A percentile compares a stretch with the other conserved stretches of the same genome.
Evolutionary conservation across 2,888 invertebrate genomes (phyloP).

Genomic region (Teleogryllus oceanicus): DNA sequence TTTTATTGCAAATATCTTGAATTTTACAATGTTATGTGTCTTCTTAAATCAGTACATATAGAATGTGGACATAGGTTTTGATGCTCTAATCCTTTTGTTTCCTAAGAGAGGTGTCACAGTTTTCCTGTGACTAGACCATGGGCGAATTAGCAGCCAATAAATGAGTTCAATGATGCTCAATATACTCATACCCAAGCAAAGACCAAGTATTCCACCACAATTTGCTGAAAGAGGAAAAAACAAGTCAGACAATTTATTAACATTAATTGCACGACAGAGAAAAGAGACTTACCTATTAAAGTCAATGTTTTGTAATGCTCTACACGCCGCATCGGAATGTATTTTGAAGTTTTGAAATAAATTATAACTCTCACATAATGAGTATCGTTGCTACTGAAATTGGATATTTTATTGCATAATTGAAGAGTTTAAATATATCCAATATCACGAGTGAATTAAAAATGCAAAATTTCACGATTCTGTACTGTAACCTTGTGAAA

Average conservation of each 20-base stretch:
- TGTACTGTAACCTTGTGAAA: neutral
- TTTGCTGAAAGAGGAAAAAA: neutral
- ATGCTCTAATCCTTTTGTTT: too few species aligned
- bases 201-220: neutral
- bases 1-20: too few species aligned
- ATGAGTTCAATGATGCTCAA: neutral
- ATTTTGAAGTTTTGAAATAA: slow-evolving; percentile 71
- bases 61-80: too few species aligned
- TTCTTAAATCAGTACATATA: too few species aligned
- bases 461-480: neutral
- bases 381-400: neutral
- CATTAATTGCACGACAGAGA: neutral
- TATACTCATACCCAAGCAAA: neutral
- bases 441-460: too few species aligned
- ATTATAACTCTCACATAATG: slow-evolving; percentile 54
- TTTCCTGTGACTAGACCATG: neutral
- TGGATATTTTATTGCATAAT: neutral
- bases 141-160: neutral
- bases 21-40: too few species aligned
- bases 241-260: too few species aligned
- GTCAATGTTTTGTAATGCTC: slow-evolving; percentile 54
- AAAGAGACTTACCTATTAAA: neutral
- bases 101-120: too few species aligned
- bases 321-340: slow-evolving; percentile 63
- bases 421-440: too few species aligned